A percentile compares a stretch with the other conserved stretches of the same genome.
These are phyloP conservation scores for Montipora efflorescens DNA, from an alignment of 64 coral and sea anemone genomes.

Conservation along the genomic window DNA sequence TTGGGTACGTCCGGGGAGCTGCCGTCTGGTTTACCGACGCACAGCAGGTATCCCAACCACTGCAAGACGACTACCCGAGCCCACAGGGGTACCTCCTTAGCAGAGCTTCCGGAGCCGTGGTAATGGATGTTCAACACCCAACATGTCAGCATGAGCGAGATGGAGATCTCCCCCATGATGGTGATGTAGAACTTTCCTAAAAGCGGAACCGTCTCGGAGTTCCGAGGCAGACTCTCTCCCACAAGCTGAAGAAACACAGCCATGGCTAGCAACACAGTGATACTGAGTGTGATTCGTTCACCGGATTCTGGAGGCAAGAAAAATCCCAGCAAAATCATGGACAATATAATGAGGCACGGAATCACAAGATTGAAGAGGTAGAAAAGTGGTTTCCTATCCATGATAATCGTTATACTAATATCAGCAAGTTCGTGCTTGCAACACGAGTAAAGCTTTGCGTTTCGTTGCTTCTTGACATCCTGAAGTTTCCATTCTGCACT, in stretches of 20 bases:
- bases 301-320: slow-evolving; percentile 87
- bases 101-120: slow-evolving; percentile 75
- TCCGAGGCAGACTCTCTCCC: slow-evolving; percentile 85
- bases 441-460: slow-evolving; percentile 70
- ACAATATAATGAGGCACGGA: slow-evolving; percentile 77
- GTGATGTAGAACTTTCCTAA: slow-evolving; percentile 89
- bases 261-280: slow-evolving; percentile 83
- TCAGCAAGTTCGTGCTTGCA: slow-evolving; percentile 65
- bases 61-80: slow-evolving; percentile 77
- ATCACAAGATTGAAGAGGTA: slow-evolving; percentile 91
- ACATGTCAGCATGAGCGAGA: slow-evolving; percentile 89
- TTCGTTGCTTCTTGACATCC: slow-evolving; percentile 53
- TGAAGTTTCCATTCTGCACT: slow-evolving; percentile 84
- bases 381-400: slow-evolving; percentile 81
- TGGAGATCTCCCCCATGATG: slow-evolving; percentile 93
- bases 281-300: slow-evolving; percentile 87
- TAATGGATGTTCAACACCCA: slow-evolving; percentile 95
- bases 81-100: slow-evolving; percentile 83
- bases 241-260: slow-evolving; percentile 93
- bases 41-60: slow-evolving; percentile 84
- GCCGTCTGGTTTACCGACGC: slow-evolving; percentile 65
- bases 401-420: slow-evolving; percentile 65
- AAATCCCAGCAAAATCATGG: slow-evolving; percentile 78
- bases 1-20: slow-evolving; percentile 8
- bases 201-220: slow-evolving; percentile 82